Conservation (phyloP, 2,888 invertebrate genomes). For the Xestia sexstrigata region DNA sequence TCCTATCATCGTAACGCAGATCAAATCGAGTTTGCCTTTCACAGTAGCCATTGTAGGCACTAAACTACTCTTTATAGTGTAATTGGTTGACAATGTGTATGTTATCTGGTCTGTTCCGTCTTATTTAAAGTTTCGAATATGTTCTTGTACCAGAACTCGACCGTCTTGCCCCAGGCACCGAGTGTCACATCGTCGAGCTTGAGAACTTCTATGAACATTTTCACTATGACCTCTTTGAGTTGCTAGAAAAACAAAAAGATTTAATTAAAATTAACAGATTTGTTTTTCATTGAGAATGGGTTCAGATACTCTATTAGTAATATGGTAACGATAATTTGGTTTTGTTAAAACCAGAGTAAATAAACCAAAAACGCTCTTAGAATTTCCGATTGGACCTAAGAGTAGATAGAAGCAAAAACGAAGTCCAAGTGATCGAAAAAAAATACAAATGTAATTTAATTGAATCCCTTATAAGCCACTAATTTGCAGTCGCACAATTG, state of each 20-base stretch:
- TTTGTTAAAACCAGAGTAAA: neutral
- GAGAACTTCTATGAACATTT: conserved; percentile 86
- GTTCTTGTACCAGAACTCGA: conserved; percentile 88
- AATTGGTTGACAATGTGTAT: conserved; percentile 64
- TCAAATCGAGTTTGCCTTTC: conserved; percentile 61
- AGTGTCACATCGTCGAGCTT: conserved; percentile 81
- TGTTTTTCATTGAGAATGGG: neutral
- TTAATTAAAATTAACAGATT: neutral
- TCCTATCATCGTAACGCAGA: conserved; percentile 43
- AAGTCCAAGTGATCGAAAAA: neutral
- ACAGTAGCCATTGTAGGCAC: conserved; percentile 58
- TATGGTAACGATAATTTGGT: neutral
- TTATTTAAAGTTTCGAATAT: conserved; percentile 81
- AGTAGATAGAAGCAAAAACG: neutral
- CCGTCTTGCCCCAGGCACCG: conserved; percentile 85
- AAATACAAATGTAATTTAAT: neutral
- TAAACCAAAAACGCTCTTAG: neutral
- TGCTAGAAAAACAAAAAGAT: conserved; percentile 74
- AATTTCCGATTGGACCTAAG: neutral
- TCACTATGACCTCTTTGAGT: conserved; percentile 85
- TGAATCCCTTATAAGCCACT: neutral
- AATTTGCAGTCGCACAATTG: conserved; percentile 4
- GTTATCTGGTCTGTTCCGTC: conserved; percentile 70
- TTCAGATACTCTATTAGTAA: neutral
- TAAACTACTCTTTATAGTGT: conserved; percentile 61